Base-by-base conservation (phyloP, 2,888 invertebrate species). In the Caradrina clavipalpis region DNA sequence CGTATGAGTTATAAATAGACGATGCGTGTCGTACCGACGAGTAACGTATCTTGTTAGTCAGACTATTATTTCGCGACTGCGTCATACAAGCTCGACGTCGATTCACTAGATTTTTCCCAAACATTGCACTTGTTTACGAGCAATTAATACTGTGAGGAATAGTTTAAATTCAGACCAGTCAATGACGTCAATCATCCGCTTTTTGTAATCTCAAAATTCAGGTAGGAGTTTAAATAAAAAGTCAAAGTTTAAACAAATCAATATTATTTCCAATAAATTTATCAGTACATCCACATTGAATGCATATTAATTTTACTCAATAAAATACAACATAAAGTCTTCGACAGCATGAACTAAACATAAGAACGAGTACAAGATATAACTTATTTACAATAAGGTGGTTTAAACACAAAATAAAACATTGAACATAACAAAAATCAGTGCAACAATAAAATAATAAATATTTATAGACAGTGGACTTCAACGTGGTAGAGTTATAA, bases 361-460 rank as follows among this genome's bases (percentile, higher is more conserved):
- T 91, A 90, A 86, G 90, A 92, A 92, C 91, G 90, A 92, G 87
- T 93, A 92, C 89, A 93, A 90, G 89, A 90, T 92, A 93, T 87
- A 88, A 90, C 88, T 83, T 95, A 95, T 96, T 91, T 95, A 96
- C 95, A 95, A 79, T 93, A 90, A 92, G 94, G 92, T 94, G 91
- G 94, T 94, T 88, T 91, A 93, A 94, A 94, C 92, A 92, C 93
- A 94, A 94, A 92, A 94, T 92, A 92, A 93, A 95, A 95, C 93
- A 94, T 93, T 89, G 93, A 95, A 95, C 92, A 90, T 95, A 96
- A 95, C 95, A 95, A 94, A 91, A 94, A 92, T 93, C 91, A 92
- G 95, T 95, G 95, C 95, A 96, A 95, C 95, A 95, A 95, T 94
- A 91, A 95, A 94, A 93, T 93, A 95, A 96, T 95, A 95, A 95